Evolutionary conservation across 2,113 vertebrate species (phyloP), one percentile per base, ranked within the genome.

Genomic region (Potamarius usumacintae): DNA sequence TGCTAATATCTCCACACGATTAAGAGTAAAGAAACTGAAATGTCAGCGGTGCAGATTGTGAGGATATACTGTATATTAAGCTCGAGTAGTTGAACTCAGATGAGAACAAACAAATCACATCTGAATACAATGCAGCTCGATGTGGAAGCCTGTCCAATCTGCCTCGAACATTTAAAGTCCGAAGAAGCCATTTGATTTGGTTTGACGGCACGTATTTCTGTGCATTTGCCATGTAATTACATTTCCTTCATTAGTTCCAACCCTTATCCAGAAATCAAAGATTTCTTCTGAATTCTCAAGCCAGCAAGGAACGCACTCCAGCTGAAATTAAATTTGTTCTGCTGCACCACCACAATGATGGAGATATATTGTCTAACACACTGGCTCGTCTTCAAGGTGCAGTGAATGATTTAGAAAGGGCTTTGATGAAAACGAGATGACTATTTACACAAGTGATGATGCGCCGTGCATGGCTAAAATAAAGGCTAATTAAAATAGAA

Each of bases 401-500:
- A 60, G 72, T 58, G 27, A 22, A 81, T 86, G 53, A 82, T 82
- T 69, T 82, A 65, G 74, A 72, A 48, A 72, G 60, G 63, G 52
- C 50, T 50, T 57, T 60, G 53, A 81, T 72, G 85, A 69, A 63
- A 69, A 57, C 10, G 63, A 81, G 63, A 82, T 25, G 78, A 50
- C 62, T 71, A 48, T 82, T 82, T 83, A 88, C 53, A 80, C 18
- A 18, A 60, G 27, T 12, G n/a, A 76, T 65, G 78, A 85, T 83
- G 84, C 76, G 17, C 25, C 10, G 15, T n/a, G 30, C 63, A 55
- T 50, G n/a, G 72, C 48, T 53, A 84, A 63, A 63, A 84, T 63
- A 79, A 57, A 83, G 55, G n/a, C 65, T 87, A 83, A 78, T 83
- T 67, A 87, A 72, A 85, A 85, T 48, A 25, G 71, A 87, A 89